Base-by-base conservation (phyloP, 2,113 vertebrate genomes). In the Indicator indicator region DNA sequence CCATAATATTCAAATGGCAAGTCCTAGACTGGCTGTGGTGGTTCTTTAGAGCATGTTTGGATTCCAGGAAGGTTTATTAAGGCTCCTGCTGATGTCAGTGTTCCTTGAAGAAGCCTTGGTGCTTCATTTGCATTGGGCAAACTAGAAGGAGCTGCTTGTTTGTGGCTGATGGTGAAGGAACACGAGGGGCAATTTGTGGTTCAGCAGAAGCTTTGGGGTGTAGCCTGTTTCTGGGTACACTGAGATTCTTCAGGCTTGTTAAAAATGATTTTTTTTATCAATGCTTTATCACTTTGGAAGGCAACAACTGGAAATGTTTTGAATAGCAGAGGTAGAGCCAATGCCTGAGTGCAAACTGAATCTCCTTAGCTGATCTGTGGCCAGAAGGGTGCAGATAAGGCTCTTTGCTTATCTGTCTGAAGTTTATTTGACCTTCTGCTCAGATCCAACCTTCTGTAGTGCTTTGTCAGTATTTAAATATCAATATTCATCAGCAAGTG, bases 241-340 rank as follows among this genome's bases (percentile, higher is more conserved):
- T 93, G 81, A 65, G 52, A 90, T 88, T 89, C 50, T 68, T 12
- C 70, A 46, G 86, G 62, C 73, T 88, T 44, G 19, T 6, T 21
- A 26, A 70, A 52, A 75, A 90, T 42, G 36, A 21, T 12, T 70
- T 23, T 5, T 4, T 77, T 56, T 60, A 42, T 48, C 36, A 36
- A 6, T 55, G 73, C 69, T 86, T 94, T 92, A 63, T 76, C 60
- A 5, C 11, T 81, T n/a, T 54, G 88, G 86, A 90, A 94, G 50
- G 80, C 3, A 65, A 85, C 55, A 93, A 76, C 75, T 95, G 46
- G 58, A 77, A 40, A 10, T 58, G 64, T 38, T 52, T 59, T 17
- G 5, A 46, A 59, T 63, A 28, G 2, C 6, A 38, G 28, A 70
- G 46, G 85, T 23, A 12, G 26, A 28, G n/a, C 5, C 13, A 17